A percentile compares a stretch with the other conserved stretches of the same genome.
Evolutionary conservation across 2,113 vertebrate species (phyloP).

Genomic region (Cygnus atratus): DNA sequence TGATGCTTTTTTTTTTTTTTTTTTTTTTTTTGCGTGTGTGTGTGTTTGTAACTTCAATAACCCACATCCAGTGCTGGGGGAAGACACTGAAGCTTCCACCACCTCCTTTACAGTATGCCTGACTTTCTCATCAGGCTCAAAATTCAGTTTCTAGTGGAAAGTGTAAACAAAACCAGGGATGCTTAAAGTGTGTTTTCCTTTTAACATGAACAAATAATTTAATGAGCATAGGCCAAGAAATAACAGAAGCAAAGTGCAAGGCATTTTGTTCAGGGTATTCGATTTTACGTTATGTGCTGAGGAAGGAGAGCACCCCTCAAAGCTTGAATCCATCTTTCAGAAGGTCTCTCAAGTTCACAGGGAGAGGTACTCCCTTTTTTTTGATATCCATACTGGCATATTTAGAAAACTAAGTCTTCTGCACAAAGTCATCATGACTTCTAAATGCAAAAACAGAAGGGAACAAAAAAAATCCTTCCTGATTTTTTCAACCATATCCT

Average conservation of each 20-base stretch:
- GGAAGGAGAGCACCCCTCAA: neutral
- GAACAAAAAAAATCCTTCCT: neutral
- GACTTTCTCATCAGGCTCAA: neutral
- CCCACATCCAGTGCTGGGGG: neutral
- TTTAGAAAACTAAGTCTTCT: neutral
- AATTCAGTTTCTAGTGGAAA: neutral
- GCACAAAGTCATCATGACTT: neutral
- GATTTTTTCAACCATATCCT: neutral
- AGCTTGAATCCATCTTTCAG: neutral
- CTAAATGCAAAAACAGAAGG: neutral
- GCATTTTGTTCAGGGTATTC: neutral
- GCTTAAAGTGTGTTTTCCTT: neutral
- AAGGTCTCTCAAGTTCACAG: neutral
- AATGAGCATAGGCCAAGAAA: neutral
- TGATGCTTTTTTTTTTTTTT: neutral
- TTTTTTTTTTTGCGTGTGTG: neutral
- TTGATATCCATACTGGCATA: neutral
- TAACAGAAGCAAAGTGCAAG: neutral
- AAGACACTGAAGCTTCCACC: neutral
- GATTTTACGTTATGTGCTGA: neutral
- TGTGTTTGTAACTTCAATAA: neutral
- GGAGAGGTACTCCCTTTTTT: neutral
- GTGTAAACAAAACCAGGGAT: neutral
- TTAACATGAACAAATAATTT: neutral
- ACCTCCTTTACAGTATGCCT: neutral